Evolutionary conservation across 2,888 invertebrate species (phyloP).

Genomic region (Cheilosia vulpina): DNA sequence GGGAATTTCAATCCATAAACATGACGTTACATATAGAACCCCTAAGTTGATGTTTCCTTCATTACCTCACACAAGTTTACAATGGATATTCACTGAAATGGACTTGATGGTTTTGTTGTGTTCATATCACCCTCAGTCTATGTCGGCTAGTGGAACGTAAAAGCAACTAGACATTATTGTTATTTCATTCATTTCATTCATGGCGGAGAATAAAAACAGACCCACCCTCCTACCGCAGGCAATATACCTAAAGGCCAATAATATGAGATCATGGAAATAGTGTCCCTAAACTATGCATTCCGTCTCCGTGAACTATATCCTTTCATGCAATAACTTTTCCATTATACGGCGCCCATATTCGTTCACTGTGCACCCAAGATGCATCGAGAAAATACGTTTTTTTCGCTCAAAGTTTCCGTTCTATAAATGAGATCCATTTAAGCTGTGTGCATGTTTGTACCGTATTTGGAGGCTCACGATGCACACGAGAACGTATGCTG

Average conservation of each 20-base stretch:
- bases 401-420: neutral
- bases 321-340: constrained; percentile 3
- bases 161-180: no score
- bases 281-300: neutral
- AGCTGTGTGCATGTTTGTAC: neutral
- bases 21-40: no score
- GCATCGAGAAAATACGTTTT: constrained; percentile 13
- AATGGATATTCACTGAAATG: no score
- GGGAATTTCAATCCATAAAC: no score
- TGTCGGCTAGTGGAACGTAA: no score
- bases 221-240: neutral
- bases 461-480: neutral
- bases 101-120: no score
- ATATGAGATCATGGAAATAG: neutral
- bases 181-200: neutral
- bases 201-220: neutral
- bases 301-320: neutral
- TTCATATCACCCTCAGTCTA: no score
- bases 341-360: constrained; percentile 26
- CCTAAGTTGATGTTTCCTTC: no score
- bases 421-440: constrained; percentile 19
- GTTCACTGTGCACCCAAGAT: neutral
- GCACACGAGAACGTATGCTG: neutral
- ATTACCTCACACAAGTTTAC: no score
- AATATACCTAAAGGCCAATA: neutral